Evolutionary conservation across 2,113 vertebrate species (phyloP).

Genomic region (Psilopsiagon aymara): DNA sequence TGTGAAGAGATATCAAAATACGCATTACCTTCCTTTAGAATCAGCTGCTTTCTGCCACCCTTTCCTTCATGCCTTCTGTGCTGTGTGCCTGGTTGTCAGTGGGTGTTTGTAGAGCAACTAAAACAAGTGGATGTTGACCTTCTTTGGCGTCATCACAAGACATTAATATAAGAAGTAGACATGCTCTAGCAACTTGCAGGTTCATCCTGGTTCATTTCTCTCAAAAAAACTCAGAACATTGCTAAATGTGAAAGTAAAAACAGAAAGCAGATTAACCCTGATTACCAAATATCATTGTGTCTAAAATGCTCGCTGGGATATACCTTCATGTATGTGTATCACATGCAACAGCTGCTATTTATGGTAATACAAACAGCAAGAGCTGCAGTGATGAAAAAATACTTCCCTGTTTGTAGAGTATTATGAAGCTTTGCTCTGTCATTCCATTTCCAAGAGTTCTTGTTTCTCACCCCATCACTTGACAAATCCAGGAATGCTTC

Average conservation of each 20-base stretch:
- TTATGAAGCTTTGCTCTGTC: background rate
- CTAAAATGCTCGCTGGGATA: background rate
- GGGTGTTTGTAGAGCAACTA: background rate
- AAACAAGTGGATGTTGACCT: background rate
- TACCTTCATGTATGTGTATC: fast-evolving
- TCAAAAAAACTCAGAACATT: background rate
- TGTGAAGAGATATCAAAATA: no score
- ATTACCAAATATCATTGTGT: background rate
- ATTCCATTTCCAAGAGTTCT: background rate
- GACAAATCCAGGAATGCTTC: background rate
- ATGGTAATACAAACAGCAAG: background rate
- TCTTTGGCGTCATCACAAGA: background rate
- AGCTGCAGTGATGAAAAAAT: background rate
- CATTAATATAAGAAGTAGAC: background rate
- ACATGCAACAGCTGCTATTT: background rate
- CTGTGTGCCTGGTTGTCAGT: background rate
- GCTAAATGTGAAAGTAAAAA: background rate
- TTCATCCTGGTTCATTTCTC: background rate
- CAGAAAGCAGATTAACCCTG: background rate
- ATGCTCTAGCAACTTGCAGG: background rate
- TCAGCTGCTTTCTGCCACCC: background rate
- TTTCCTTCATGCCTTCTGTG: background rate
- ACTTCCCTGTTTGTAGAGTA: background rate
- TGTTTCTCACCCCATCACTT: background rate
- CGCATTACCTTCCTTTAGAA: background rate